Percentiles rank a stretch among this genome's conserved stretches.
These are phyloP conservation scores for Palythoa grandiflora DNA, from an alignment of 92 coral and sea anemone genomes.

Conservation along the genomic window DNA sequence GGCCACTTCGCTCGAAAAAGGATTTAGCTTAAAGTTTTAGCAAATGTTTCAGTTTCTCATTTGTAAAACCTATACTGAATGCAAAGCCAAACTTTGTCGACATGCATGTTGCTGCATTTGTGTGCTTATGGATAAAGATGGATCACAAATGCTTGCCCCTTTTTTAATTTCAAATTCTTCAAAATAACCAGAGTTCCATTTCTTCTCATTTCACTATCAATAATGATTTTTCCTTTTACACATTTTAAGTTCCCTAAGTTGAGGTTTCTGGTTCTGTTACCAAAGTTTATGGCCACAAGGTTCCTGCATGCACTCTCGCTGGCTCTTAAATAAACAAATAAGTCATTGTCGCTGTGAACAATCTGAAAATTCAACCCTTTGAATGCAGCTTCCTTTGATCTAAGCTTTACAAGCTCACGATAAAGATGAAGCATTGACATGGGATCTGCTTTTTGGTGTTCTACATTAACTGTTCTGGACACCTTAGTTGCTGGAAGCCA, in stretches of 20 bases:
- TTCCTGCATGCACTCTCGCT: constrained; percentile 27
- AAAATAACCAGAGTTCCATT: constrained; percentile 50
- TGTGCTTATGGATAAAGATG: constrained; percentile 21
- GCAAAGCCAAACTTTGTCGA: too few relatives aligned
- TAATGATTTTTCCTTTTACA: constrained; percentile 59
- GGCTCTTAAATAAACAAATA: constrained; percentile 78
- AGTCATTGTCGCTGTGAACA: constrained; percentile 64
- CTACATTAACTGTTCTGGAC: constrained; percentile 63
- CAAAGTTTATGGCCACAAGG: constrained; percentile 84
- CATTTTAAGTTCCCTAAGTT: constrained; percentile 52
- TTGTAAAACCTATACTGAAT: too few relatives aligned
- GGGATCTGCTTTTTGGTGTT: constrained; percentile 57
- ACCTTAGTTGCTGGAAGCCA: constrained; percentile 75
- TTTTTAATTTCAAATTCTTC: constrained; percentile 47
- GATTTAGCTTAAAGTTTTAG: too few relatives aligned
- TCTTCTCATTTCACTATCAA: constrained; percentile 78
- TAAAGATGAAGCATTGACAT: constrained; percentile 70
- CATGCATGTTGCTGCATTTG: too few relatives aligned
- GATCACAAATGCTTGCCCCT: constrained; percentile 82
- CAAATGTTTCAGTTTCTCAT: too few relatives aligned
- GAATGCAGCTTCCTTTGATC: constrained; percentile 60
- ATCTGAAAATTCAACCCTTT: constrained; percentile 67
- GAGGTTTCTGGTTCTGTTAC: constrained; percentile 56
- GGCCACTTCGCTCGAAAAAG: too few relatives aligned
- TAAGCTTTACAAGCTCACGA: constrained; percentile 64